Evolutionary conservation across 2,888 invertebrate species (phyloP), one percentile per base, ranked within the genome.

Genomic region (Parochlus steinenii): DNA sequence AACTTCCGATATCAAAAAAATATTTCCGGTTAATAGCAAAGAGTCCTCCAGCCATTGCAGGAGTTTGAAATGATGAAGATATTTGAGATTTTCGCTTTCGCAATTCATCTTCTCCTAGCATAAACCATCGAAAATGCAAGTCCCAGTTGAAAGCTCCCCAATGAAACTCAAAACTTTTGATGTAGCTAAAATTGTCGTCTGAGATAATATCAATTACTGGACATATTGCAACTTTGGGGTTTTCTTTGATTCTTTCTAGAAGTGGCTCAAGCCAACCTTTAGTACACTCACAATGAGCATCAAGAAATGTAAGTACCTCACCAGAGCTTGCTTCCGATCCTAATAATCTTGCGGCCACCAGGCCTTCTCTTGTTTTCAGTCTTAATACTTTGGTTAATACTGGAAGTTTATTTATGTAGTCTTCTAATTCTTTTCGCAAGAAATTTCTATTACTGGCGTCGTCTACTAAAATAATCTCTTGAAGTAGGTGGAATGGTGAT

Each of bases 141-240:
- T 89, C 81, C 95, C 97, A 97, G 56, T 93, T 97, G 55, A 98
- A 93, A 0, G 90, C 95, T 4, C 97, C 98, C 82, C 92, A 92
- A 49, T 95, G 93, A 31, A 93, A 72, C 54, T 97, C 95, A 44
- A 90, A 87, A 40, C 86, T 86, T 48, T 90, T 83, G 3, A 80
- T 80, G 53, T 97, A 98, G 22, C 92, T 87, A 48, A 98, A 82
- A 3, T 89, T 90, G 46, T 95, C 86, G 50, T 97, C 92, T 41
- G 87, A 89, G 29, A 98, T 83, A 12, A 97, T 87, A 52, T 90
- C 90, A 40, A 90, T 90, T 1, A 89, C 79, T 0, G 89, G 89
- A 47, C 80, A 79, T 7, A 55, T 55, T 10, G 56, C 48, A 11
- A 57, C 58, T 39, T 48, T 53, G 3, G 49, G 50, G 4, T 55